Evolutionary conservation across 2,113 vertebrate species (phyloP).

Genomic region (Ammodytes marinus): DNA sequence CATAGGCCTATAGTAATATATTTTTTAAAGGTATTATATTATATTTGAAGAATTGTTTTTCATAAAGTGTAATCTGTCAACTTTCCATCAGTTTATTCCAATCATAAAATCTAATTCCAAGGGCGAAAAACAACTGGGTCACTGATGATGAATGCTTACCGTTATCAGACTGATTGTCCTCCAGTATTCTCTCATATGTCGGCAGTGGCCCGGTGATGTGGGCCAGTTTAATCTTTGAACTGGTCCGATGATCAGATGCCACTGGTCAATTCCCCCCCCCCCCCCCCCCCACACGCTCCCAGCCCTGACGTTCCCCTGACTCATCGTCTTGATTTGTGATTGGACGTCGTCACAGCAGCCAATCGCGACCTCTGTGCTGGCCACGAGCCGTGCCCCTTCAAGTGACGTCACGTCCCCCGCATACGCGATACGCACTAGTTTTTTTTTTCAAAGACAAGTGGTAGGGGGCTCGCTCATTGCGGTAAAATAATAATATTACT

Average conservation of each 20-base stretch:
- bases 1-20: neutral
- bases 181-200: neutral
- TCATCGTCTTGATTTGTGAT: constrained; percentile 34
- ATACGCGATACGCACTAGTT: constrained; percentile 38
- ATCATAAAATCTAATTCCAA: neutral
- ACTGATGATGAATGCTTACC: constrained; percentile 33
- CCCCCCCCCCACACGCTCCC: no score
- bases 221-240: constrained; percentile 17
- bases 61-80: neutral
- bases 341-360: constrained; percentile 42
- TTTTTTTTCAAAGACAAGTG: neutral
- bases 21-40: neutral
- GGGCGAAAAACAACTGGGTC: neutral
- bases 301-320: neutral
- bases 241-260: constrained; percentile 62
- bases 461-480: constrained; percentile 36
- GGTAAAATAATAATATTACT: constrained; percentile 36
- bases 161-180: neutral
- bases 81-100: neutral
- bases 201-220: neutral
- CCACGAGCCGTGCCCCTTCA: neutral
- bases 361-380: constrained; percentile 24
- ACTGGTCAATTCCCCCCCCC: neutral
- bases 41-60: neutral
- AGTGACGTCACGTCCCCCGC: constrained; percentile 65